These are phyloP conservation scores for Sericinus montela DNA, from an alignment of 2,888 invertebrate genomes.

Conservation along the genomic window DNA sequence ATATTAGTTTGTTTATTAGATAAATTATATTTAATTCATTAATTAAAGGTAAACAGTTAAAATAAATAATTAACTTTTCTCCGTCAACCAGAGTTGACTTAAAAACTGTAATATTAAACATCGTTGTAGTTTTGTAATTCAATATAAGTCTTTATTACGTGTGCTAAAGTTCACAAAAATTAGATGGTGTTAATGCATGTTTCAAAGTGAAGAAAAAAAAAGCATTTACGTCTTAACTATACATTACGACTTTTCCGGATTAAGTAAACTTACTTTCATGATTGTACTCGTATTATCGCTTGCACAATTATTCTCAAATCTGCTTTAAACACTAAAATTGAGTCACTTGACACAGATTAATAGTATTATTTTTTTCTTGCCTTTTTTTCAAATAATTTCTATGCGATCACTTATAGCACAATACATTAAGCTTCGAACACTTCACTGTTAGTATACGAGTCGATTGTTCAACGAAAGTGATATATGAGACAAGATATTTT, in stretches of 20 bases:
- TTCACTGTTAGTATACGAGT: background rate
- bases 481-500: background rate
- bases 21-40: too few relatives aligned
- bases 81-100: too few relatives aligned
- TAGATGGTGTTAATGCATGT: too few relatives aligned
- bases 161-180: too few relatives aligned
- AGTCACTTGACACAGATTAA: background rate
- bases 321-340: conserved; percentile 1
- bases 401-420: conserved; percentile 10
- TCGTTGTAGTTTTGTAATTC: too few relatives aligned
- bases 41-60: too few relatives aligned
- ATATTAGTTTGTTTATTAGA: too few relatives aligned
- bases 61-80: too few relatives aligned
- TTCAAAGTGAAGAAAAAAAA: too few relatives aligned
- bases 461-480: background rate
- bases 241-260: background rate
- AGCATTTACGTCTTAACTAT: too few relatives aligned
- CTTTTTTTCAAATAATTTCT: conserved; percentile 1
- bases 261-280: conserved; percentile 15
- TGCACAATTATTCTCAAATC: conserved; percentile 1
- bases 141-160: too few relatives aligned
- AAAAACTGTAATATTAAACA: too few relatives aligned
- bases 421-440: background rate
- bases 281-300: conserved; percentile 10
- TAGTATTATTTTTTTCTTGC: background rate